phyloP scores from a whole-genome alignment of 2,888 invertebrate genomes.

The Ichneumoninae sp. region DNA sequence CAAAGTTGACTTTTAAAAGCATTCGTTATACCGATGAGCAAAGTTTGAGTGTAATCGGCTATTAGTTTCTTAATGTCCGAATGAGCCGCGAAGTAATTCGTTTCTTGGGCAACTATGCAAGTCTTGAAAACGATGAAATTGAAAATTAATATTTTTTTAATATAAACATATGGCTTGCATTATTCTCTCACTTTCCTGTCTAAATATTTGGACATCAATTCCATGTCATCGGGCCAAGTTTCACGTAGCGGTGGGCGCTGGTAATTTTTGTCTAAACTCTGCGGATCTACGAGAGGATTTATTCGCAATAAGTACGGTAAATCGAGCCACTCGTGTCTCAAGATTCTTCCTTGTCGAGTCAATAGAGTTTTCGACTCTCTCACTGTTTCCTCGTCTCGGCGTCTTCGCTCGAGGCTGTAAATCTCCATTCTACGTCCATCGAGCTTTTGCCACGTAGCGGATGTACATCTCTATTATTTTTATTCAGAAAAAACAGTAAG shows the following conservation, averaged over 20 bases:
- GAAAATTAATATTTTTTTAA: neutral
- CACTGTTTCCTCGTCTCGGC: conserved; percentile 81
- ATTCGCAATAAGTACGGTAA: conserved; percentile 86
- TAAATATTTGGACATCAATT: conserved; percentile 87
- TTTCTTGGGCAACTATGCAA: conserved; percentile 65
- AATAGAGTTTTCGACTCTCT: conserved; percentile 86
- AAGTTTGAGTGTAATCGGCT: conserved; percentile 87
- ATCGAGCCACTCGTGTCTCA: conserved; percentile 88
- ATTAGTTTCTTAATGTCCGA: conserved; percentile 86
- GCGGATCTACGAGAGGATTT: conserved; percentile 85
- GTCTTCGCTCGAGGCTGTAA: conserved; percentile 87
- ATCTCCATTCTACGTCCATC: conserved; percentile 84
- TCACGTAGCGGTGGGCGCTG: conserved; percentile 82
- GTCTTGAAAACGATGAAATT: conserved; percentile 64
- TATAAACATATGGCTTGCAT: conserved; percentile 3
- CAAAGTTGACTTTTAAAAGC: neutral
- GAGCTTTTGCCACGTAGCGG: conserved; percentile 69
- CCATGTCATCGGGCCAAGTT: conserved; percentile 87
- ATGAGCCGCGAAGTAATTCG: conserved; percentile 86
- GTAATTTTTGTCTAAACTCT: conserved; percentile 6
- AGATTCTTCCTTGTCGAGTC: conserved; percentile 86
- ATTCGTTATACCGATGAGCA: conserved; percentile 85
- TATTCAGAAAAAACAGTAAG: neutral
- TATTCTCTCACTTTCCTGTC: conserved; percentile 86
- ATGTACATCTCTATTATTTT: conserved; percentile 70